Base-by-base conservation (phyloP, 2,888 invertebrate species). In the Cybosia mesomella region DNA sequence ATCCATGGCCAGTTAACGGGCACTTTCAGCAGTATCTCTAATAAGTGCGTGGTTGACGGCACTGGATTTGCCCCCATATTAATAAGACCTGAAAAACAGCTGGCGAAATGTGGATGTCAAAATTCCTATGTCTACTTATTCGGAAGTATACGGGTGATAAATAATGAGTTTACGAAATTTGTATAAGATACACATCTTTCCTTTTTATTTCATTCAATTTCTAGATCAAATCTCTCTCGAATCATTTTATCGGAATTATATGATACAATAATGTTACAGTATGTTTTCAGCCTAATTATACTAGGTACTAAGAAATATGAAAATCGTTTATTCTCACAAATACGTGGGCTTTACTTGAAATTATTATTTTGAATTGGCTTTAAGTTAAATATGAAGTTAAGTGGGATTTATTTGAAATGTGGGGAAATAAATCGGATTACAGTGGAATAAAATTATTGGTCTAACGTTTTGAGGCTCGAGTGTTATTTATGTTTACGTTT, bases 261-360 rank as follows among this genome's bases (percentile, higher is more conserved):
- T 5, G 1, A 49, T 43, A 43, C 43, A 39, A 39, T 43, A 39
- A 2, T 22, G 15, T 36, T 24, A 49, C 60, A 24, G 43, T 61
- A n/a, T 49, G 28, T 49, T n/a, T n/a, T 18, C 2, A 32, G 11
- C 61, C 64, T 71, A 73, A 72, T 74, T n/a, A 66, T 61, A 65
- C 66, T 70, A 66, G 61, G n/a, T n/a, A n/a, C n/a, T 70, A 62
- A 70, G 68, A 76, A 81, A 75, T 72, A 79, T 71, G 78, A 63
- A 71, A 73, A 81, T 77, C 72, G 63, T 71, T 73, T 68, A 72
- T 72, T 69, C 65, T 39, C 49, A 68, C 61, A 70, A 68, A 65
- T 62, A 58, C 67, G 64, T 34, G 62, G 58, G 68, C 68, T 71
- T 64, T 21, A 59, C 21, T 34, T 34, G 10, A 61, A 64, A 49